Conservation (phyloP, 2,888 invertebrate species). For the Eudemis profundana region DNA sequence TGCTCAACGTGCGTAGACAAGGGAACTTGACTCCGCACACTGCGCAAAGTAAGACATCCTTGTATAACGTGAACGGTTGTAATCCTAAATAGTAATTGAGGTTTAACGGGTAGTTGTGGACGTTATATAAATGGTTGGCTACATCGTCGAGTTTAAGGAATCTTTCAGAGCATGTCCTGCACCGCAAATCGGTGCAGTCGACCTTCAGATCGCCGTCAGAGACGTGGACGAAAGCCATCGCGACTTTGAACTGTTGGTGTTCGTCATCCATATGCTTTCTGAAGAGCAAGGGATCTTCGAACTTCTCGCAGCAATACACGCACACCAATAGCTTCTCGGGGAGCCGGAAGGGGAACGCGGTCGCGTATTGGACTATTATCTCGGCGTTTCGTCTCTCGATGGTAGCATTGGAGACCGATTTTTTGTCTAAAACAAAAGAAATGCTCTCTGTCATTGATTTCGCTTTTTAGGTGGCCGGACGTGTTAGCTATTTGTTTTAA, state of each 20-base stretch:
- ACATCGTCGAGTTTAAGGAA: conserved; percentile 53
- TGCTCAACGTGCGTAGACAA: conserved; percentile 56
- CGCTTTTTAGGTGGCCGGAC: conserved; percentile 4
- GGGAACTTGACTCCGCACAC: conserved; percentile 58
- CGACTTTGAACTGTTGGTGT: conserved; percentile 54
- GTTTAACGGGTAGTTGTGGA: conserved; percentile 54
- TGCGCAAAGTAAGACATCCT: conserved; percentile 54
- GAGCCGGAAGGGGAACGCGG: conserved; percentile 62
- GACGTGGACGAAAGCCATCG: conserved; percentile 52
- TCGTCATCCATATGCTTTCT: conserved; percentile 57
- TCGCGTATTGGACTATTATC: conserved; percentile 56
- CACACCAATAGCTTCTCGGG: conserved; percentile 54
- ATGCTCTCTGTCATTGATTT: conserved; percentile 52
- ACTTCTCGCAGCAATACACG: conserved; percentile 57
- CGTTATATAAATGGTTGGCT: conserved; percentile 55
- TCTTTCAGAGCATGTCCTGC: conserved; percentile 54
- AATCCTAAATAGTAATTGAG: conserved; percentile 56
- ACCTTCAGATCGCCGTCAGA: conserved; percentile 55
- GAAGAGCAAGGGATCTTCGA: conserved; percentile 53
- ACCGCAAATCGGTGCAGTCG: conserved; percentile 59
- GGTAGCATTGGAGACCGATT: conserved; percentile 52
- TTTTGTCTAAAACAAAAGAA: conserved; percentile 64
- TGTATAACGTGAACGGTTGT: conserved; percentile 58
- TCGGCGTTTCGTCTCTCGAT: conserved; percentile 55
- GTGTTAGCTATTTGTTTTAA: conserved; percentile 3